Evolutionary conservation across 2,113 vertebrate species (phyloP).

Genomic region (Okapia johnstoni): DNA sequence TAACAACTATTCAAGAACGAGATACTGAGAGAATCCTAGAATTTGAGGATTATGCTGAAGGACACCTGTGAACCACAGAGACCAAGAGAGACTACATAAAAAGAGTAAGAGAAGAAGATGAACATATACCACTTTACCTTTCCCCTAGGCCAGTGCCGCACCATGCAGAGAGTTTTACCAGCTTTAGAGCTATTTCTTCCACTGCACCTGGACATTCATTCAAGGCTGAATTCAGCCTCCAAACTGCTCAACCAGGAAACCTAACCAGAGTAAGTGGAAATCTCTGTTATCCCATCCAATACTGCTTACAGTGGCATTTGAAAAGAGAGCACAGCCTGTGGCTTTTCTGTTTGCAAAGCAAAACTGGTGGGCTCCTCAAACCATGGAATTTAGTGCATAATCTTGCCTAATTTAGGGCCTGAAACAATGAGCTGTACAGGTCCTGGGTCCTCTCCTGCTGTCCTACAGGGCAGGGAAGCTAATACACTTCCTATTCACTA

Average conservation of each 20-base stretch:
- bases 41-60: background rate
- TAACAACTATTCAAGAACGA: background rate
- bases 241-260: background rate
- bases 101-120: background rate
- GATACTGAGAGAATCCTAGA: background rate
- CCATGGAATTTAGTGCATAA: background rate
- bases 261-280: no score
- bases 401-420: background rate
- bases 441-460: no score
- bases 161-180: background rate
- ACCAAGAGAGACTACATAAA: background rate
- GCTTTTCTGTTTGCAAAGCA: background rate
- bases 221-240: background rate
- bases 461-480: background rate
- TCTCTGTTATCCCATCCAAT: background rate
- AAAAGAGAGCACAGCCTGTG: background rate
- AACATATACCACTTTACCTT: background rate
- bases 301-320: background rate
- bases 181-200: background rate
- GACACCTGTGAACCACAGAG: background rate
- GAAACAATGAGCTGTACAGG: background rate
- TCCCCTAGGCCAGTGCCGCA: background rate
- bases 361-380: background rate
- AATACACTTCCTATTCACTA: background rate
- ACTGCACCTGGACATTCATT: background rate